Evolutionary conservation across 1,140 invertebrate species (phyloP).

Genomic region (Caerostris extrusa): DNA sequence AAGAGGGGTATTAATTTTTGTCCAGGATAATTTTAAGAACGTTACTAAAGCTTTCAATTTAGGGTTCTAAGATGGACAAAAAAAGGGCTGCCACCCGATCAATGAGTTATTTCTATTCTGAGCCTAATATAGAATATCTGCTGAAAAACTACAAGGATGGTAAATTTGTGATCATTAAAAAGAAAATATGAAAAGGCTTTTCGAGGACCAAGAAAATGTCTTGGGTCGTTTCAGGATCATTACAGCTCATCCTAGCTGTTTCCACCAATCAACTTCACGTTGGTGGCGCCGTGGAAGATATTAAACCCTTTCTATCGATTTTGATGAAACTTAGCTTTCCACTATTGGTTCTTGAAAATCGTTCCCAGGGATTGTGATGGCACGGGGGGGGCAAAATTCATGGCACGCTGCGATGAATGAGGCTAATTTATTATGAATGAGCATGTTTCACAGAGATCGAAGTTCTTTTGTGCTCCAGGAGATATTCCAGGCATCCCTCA

Average conservation of each 20-base stretch:
- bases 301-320: constrained; percentile 67
- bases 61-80: too few species aligned
- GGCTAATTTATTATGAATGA: constrained; percentile 48
- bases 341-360: constrained; percentile 24
- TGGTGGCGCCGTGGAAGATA: constrained; percentile 31
- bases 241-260: constrained; percentile 13
- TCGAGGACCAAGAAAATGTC: constrained; percentile 20
- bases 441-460: constrained; percentile 37
- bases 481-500: background rate
- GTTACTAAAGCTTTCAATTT: too few species aligned
- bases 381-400: background rate
- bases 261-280: constrained; percentile 33
- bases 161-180: constrained; percentile 71
- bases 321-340: constrained; percentile 6
- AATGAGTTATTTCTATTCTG: too few species aligned
- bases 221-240: constrained; percentile 62
- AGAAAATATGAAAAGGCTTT: constrained; percentile 25
- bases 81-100: too few species aligned
- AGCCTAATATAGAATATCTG: too few species aligned
- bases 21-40: too few species aligned
- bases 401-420: background rate
- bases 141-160: constrained; percentile 16
- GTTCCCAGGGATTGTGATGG: constrained; percentile 27
- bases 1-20: too few species aligned
- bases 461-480: background rate